These are phyloP conservation scores for Dryas iulia DNA, from an alignment of 1,140 invertebrate species.

Conservation along the genomic window DNA sequence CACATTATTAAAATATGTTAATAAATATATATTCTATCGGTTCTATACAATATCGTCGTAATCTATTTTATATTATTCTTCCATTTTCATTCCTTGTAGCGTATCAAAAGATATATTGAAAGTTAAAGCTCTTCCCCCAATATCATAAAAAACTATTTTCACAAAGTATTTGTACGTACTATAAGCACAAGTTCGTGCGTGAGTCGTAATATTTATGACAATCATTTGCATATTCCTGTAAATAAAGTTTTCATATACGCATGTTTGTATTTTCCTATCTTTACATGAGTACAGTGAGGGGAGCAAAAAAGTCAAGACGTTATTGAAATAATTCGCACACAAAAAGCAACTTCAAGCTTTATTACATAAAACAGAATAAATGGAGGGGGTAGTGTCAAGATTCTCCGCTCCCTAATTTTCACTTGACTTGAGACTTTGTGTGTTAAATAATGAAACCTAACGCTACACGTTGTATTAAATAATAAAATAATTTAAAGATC, in stretches of 20 bases:
- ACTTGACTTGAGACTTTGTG: too few relatives aligned
- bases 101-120: not conserved
- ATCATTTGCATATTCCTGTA: not conserved
- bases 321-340: too few relatives aligned
- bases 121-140: not conserved
- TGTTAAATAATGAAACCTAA: too few relatives aligned
- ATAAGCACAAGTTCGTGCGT: not conserved
- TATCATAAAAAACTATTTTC: not conserved
- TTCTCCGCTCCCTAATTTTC: too few relatives aligned
- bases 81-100: not conserved
- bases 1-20: too few relatives aligned
- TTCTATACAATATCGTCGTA: not conserved
- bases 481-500: too few relatives aligned
- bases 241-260: not conserved
- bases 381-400: too few relatives aligned
- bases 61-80: not conserved
- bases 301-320: too few relatives aligned
- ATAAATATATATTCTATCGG: not conserved
- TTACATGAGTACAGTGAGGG: not conserved
- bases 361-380: too few relatives aligned
- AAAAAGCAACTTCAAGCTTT: too few relatives aligned
- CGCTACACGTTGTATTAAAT: too few relatives aligned
- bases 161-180: not conserved
- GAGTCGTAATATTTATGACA: not conserved
- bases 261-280: not conserved